Evolutionary conservation across 2,113 vertebrate species (phyloP).

Genomic region (Cavia porcellus): DNA sequence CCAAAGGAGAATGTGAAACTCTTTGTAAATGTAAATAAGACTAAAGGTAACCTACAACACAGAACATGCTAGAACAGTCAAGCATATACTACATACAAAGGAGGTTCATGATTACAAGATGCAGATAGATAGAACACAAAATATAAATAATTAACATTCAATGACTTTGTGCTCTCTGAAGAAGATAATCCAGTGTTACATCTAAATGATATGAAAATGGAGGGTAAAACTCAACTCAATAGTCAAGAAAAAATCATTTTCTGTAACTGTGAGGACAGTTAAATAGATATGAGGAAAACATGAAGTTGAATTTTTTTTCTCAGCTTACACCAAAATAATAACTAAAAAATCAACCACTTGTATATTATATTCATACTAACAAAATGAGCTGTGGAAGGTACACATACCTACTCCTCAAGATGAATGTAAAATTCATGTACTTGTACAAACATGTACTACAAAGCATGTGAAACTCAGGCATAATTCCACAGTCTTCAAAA

Average conservation of each 20-base stretch:
- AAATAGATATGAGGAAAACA: not conserved
- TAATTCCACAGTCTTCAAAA: not conserved
- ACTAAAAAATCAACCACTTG: not conserved
- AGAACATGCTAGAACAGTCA: not conserved
- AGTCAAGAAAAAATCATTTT: not conserved
- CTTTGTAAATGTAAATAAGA: not conserved
- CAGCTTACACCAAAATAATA: not conserved
- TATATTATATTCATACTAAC: not conserved
- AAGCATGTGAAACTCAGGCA: not conserved
- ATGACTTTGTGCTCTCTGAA: not conserved
- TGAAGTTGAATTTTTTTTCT: not conserved
- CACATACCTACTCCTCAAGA: not conserved
- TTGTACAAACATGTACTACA: not conserved
- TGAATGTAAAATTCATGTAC: not conserved
- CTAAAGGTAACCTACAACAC: not conserved
- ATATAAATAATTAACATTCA: not conserved
- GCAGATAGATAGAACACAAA: not conserved
- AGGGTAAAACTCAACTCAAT: not conserved
- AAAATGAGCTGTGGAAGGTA: not conserved
- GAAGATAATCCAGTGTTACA: not conserved
- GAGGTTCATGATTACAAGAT: too few species aligned
- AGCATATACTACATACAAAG: not conserved
- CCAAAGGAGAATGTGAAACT: not conserved
- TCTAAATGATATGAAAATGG: not conserved
- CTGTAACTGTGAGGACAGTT: not conserved